Base-by-base conservation (phyloP, 2,888 invertebrate genomes). In the Ochropleura leucogaster region DNA sequence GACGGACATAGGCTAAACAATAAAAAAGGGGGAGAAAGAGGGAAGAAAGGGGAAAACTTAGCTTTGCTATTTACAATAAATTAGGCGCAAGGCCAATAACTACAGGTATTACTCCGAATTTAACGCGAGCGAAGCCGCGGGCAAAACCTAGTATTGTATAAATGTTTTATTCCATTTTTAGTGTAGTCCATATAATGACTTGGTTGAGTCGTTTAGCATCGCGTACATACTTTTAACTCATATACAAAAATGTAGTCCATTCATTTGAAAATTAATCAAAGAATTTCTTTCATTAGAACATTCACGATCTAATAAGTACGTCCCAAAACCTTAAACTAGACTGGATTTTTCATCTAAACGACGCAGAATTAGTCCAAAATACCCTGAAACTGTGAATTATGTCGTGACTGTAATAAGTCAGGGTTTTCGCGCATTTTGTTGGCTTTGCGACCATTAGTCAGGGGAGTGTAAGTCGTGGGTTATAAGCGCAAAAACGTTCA, bases 401-500 rank as follows among this genome's bases (percentile, higher is more conserved):
- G 78, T 63, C 55, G 70, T 46, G 59, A 20, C 72, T 62, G n/a
- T 71, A 85, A 85, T 72, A 79, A 85, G 70, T 82, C 72, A 63
- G 62, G 63, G 71, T 68, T 72, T 59, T 66, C 55, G 49, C 63
- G 60, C 72, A 85, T 77, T 79, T 78, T 85, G 85, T 85, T 83
- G 76, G 80, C 78, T 85, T 77, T 60, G 42, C 65, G 42, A 64
- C 87, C 74, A 87, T 87, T 85, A 77, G 72, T 85, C 85, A 81
- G 66, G 69, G 60, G 65, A 69, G 74, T 80, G 79, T 81, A 79
- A 82, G 77, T 80, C 78, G 64, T 73, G 83, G 80, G 78, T 85
- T 80, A 85, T 87, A 86, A 77, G 69, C 30, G 72, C 81, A 85
- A 85, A 87, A 87, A 85, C 77, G 67, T 62, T 63, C 53, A 57